A percentile compares a stretch with the other conserved stretches of the same genome.
Conservation (phyloP, 1,140 invertebrate genomes). For the Drosophila ercepeae region DNA sequence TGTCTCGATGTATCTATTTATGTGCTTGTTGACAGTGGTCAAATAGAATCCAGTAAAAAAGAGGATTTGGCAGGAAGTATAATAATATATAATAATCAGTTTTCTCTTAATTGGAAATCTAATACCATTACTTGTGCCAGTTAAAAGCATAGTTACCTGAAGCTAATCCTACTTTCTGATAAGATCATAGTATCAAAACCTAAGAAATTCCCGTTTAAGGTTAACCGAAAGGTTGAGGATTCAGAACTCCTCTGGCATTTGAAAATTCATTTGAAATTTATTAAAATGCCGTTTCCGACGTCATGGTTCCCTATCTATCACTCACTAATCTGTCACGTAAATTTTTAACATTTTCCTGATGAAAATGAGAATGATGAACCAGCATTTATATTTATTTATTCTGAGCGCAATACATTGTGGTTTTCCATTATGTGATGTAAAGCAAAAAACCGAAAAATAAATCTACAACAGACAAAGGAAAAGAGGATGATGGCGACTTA, state of each 20-base stretch:
- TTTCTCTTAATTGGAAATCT: slow-evolving; percentile 5
- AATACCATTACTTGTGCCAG: not conserved
- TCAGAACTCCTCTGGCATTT: slow-evolving; percentile 5
- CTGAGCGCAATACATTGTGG: slow-evolving; percentile 57
- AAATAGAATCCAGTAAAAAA: slow-evolving; percentile 33
- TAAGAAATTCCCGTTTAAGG: no score
- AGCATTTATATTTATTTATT: slow-evolving; percentile 77
- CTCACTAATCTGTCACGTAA: slow-evolving; percentile 76
- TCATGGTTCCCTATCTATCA: slow-evolving; percentile 12
- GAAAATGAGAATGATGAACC: slow-evolving; percentile 68
- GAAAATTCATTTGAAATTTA: slow-evolving; percentile 64
- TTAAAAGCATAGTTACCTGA: no score
- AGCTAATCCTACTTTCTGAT: no score
- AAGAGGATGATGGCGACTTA: not conserved
- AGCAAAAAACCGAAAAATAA: slow-evolving; percentile 43
- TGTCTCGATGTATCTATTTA: slow-evolving; percentile 34
- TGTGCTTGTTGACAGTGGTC: slow-evolving; percentile 51
- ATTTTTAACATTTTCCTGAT: slow-evolving; percentile 69
- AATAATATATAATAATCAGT: slow-evolving; percentile 11
- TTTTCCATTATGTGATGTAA: slow-evolving; percentile 59
- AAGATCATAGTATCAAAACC: not conserved
- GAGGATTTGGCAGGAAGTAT: slow-evolving; percentile 1
- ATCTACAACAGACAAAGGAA: slow-evolving; percentile 10
- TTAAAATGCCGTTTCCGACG: slow-evolving; percentile 37
- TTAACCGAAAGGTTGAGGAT: not conserved